These are phyloP conservation scores for Dryobates pubescens DNA, from an alignment of 2,797 vertebrate genomes.

Conservation along the genomic window DNA sequence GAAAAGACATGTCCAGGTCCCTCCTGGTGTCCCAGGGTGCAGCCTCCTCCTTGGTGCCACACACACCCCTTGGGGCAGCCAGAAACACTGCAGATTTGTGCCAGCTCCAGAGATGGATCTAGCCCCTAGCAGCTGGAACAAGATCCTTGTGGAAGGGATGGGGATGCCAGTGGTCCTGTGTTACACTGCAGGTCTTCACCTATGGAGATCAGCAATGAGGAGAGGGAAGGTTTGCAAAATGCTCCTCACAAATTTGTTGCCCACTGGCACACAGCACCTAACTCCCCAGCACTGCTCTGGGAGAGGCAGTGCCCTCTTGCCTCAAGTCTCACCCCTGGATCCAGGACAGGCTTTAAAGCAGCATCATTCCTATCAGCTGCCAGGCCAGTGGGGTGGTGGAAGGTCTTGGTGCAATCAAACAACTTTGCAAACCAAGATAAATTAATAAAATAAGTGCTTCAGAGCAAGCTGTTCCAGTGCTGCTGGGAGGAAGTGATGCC, in stretches of 20 bases:
- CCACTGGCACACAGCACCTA: fast-evolving
- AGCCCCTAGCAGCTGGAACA: neutral
- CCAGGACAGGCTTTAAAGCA: neutral
- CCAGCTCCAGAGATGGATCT: neutral
- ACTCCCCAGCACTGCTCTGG: neutral
- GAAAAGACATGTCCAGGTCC: neutral
- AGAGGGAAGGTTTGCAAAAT: neutral
- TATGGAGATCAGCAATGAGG: neutral
- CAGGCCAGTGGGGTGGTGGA: neutral
- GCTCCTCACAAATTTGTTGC: neutral
- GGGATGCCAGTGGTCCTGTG: neutral
- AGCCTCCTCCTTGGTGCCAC: neutral
- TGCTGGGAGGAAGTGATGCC: slow-evolving; percentile 41
- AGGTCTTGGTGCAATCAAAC: neutral
- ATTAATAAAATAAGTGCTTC: slow-evolving; percentile 24
- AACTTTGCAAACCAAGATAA: slow-evolving; percentile 40
- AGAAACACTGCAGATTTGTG: neutral
- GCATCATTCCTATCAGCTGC: neutral
- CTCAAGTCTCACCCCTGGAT: neutral
- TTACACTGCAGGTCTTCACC: neutral
- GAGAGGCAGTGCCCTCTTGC: neutral
- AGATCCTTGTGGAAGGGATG: neutral
- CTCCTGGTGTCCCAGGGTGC: neutral
- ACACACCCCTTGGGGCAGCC: neutral
- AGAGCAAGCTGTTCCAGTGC: slow-evolving; percentile 22